These are phyloP conservation scores for Dexiosoma caninum DNA, from an alignment of 2,888 invertebrate species.

Conservation along the genomic window DNA sequence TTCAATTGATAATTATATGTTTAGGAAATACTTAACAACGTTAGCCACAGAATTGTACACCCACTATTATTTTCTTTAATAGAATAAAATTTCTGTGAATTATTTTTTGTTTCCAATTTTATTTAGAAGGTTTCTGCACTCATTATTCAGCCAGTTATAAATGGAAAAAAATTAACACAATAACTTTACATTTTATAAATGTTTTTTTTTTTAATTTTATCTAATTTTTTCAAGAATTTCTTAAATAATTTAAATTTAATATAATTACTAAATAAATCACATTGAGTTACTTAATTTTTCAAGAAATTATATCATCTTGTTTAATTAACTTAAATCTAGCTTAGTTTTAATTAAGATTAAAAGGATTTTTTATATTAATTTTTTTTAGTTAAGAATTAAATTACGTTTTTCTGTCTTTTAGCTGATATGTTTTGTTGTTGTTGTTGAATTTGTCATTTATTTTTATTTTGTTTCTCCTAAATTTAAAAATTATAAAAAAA, in stretches of 20 bases:
- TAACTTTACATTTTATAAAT: slow-evolving; percentile 46
- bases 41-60: too few relatives aligned
- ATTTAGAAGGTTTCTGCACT: slow-evolving; percentile 60
- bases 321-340: background rate
- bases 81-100: too few relatives aligned
- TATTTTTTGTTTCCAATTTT: slow-evolving; percentile 55
- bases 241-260: slow-evolving; percentile 68
- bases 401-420: slow-evolving; percentile 47
- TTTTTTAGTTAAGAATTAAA: slow-evolving; percentile 10
- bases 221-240: slow-evolving; percentile 12
- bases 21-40: too few relatives aligned
- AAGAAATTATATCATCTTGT: slow-evolving; percentile 14
- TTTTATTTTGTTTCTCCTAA: slow-evolving; percentile 25
- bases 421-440: slow-evolving; percentile 47
- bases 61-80: too few relatives aligned
- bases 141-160: slow-evolving; percentile 60
- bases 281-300: slow-evolving; percentile 74
- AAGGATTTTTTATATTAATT: background rate
- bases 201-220: background rate
- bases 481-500: slow-evolving; percentile 31
- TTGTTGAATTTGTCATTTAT: slow-evolving; percentile 31
- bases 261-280: slow-evolving; percentile 75
- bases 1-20: too few relatives aligned
- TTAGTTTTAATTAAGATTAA: slow-evolving; percentile 24
- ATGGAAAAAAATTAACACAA: slow-evolving; percentile 5